phyloP scores from a whole-genome alignment of 2,113 vertebrate species.

The Gymnobelideus leadbeateri region DNA sequence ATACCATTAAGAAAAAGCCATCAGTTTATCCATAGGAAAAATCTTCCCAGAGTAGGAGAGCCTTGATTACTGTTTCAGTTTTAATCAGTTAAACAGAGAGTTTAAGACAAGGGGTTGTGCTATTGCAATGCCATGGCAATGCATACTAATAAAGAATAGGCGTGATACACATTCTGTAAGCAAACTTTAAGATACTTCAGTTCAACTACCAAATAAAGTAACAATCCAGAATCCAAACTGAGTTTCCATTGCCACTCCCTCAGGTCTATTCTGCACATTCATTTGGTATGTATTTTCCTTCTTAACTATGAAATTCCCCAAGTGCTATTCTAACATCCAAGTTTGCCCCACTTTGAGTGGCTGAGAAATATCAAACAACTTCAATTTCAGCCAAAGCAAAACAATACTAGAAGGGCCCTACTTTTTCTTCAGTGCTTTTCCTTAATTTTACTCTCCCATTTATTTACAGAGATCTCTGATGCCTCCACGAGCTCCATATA shows the following conservation, averaged over 20 bases:
- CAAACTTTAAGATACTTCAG: conserved; percentile 30
- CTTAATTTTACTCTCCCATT: neutral
- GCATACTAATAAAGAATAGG: conserved; percentile 29
- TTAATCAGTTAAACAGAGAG: conserved; percentile 25
- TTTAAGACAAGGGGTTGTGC: neutral
- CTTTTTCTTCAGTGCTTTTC: neutral
- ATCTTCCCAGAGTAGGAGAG: conserved; percentile 23
- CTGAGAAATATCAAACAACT: conserved; percentile 28
- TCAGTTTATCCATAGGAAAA: conserved; percentile 11
- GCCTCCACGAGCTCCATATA: conserved; percentile 19
- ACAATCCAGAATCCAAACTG: neutral
- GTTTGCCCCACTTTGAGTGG: neutral
- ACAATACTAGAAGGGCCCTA: neutral
- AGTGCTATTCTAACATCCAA: neutral
- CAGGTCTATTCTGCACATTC: conserved; percentile 1
- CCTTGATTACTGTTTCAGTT: conserved; percentile 21
- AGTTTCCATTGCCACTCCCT: conserved; percentile 3
- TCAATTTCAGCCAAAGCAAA: conserved; percentile 39
- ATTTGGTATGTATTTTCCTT: neutral
- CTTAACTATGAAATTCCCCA: neutral
- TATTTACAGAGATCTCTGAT: conserved; percentile 38
- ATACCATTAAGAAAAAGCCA: neutral
- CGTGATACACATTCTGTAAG: conserved; percentile 3
- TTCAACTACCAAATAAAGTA: neutral
- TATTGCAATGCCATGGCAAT: neutral